Base-by-base conservation (phyloP, 2,113 vertebrate species). In the Girardinichthys multiradiatus region DNA sequence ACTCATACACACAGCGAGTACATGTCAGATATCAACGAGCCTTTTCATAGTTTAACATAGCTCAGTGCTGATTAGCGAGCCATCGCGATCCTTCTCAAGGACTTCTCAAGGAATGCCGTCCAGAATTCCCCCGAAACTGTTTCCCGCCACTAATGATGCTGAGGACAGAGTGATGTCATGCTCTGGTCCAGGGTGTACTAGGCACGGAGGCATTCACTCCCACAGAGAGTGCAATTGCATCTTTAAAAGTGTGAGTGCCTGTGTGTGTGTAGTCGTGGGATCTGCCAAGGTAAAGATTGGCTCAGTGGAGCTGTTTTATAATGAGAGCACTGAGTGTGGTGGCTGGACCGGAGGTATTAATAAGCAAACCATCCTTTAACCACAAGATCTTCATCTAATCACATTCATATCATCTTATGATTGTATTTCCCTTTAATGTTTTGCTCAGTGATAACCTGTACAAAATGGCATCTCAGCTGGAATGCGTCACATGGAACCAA, bases 401-500 rank as follows among this genome's bases (percentile, higher is more conserved):
- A 51, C 19, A 15, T 51, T 54, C 24, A n/a, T 11, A 10, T 54
- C 24, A 24, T 54, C 7, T 54, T 10, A 24, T 61, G 17, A 61
- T 61, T 15, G 15, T 10, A 30, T 31, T 61, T 61, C 27, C 30
- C 4, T 66, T 33, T 33, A 27, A 21, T 28, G 78, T 57, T 79
- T 14, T 51, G 9, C 57, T 57, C 74, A 93, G 92, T 82, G 92
- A 93, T 72, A 92, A 91, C 81, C 68, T 93, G 63, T 92, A 91
- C 83, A 91, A 92, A 89, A 93, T 92, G 92, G 85, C 92, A 17
- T 93, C 92, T 68, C 92, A 93, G 86, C 87, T 93, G 84, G 92
- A 93, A 54, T 93, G 92, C 80, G 91, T 93, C 29, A 84, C 90
- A 33, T 92, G 90, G 92, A 93, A 93, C 77, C 92, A 88, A 65